Evolutionary conservation across 2,797 vertebrate genomes (phyloP).

Genomic region (Lindbergichthys nudifrons): DNA sequence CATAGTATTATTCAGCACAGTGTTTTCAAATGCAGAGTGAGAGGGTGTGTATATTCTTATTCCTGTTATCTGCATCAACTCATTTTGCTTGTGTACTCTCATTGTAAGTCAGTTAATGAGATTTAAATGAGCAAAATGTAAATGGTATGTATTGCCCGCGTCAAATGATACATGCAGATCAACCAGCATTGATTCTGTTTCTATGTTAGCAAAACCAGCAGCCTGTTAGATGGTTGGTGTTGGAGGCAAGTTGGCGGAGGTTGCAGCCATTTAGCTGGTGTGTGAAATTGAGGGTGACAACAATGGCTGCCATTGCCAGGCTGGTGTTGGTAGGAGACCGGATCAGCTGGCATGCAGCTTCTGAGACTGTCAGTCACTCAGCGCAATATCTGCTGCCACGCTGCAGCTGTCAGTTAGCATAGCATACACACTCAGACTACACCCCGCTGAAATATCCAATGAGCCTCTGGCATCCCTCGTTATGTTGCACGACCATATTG

Average conservation of each 20-base stretch:
- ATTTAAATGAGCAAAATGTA: slow-evolving; percentile 37
- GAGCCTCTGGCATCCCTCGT: slow-evolving; percentile 40
- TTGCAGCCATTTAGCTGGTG: slow-evolving; percentile 79
- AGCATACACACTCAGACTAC: slow-evolving; percentile 78
- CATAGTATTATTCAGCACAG: slow-evolving; percentile 48
- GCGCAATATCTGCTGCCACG: slow-evolving; percentile 77
- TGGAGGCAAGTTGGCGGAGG: slow-evolving; percentile 56
- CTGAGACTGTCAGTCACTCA: slow-evolving; percentile 83
- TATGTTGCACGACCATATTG: slow-evolving; percentile 34
- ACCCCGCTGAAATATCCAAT: slow-evolving; percentile 64
- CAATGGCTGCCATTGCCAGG: slow-evolving; percentile 83
- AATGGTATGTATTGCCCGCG: slow-evolving; percentile 4
- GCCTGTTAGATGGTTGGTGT: slow-evolving; percentile 44
- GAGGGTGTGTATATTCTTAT: slow-evolving; percentile 4
- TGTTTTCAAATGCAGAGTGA: slow-evolving; percentile 39
- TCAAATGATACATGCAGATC: slow-evolving; percentile 7
- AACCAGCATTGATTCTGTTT: slow-evolving; percentile 9
- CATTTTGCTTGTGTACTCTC: slow-evolving; percentile 11
- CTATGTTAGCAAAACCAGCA: slow-evolving; percentile 44
- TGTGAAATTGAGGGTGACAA: slow-evolving; percentile 89
- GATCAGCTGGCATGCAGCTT: slow-evolving; percentile 74
- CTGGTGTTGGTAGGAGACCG: slow-evolving; percentile 66
- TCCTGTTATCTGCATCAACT: slow-evolving; percentile 9
- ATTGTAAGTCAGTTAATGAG: slow-evolving; percentile 1
- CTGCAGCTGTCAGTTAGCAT: slow-evolving; percentile 79